Evolutionary conservation across 2,113 vertebrate species (phyloP).

Genomic region (Psittacara wagleri): DNA sequence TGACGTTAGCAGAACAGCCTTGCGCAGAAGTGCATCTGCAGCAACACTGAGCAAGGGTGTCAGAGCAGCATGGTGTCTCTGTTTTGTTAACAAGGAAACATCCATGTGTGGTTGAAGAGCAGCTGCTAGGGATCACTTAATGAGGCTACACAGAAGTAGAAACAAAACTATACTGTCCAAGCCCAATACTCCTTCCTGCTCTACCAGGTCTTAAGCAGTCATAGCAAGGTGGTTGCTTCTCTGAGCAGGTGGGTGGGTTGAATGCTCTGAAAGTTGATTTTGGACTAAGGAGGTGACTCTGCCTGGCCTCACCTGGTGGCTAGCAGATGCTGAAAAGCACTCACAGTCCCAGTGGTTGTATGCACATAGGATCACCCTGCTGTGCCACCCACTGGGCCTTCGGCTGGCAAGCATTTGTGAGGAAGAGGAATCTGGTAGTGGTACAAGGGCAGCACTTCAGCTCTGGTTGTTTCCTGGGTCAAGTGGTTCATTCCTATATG

Average conservation of each 20-base stretch:
- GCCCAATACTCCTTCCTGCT: neutral
- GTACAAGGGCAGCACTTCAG: neutral
- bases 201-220: neutral
- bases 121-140: neutral
- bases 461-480: neutral
- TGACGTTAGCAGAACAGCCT: neutral
- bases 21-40: neutral
- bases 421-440: accelerated
- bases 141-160: no score
- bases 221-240: neutral
- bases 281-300: accelerated
- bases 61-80: accelerated
- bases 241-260: neutral
- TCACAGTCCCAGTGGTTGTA: accelerated
- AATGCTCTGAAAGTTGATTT: accelerated
- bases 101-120: no score
- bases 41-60: neutral
- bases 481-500: accelerated
- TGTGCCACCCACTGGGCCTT: neutral
- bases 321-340: neutral
- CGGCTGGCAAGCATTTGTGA: accelerated
- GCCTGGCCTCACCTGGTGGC: neutral
- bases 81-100: neutral
- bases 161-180: neutral
- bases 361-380: accelerated